Evolutionary conservation across 2,113 vertebrate genomes (phyloP), one percentile per base, ranked within the genome.

Genomic region (Rousettus leschenaultii): DNA sequence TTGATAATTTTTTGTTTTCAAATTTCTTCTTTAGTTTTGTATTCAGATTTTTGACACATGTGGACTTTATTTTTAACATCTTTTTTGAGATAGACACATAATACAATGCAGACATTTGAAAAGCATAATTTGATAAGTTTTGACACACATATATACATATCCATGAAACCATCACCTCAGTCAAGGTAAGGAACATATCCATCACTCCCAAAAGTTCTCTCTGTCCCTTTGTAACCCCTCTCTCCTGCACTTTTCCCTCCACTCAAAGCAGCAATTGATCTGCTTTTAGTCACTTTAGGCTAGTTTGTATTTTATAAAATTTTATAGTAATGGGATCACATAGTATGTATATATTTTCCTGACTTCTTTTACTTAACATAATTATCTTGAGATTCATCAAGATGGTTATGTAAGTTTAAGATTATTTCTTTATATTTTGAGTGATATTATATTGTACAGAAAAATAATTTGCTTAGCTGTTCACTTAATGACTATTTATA

Each of bases 341-440:
- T 13, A 82, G 28, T 70, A 55, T 77, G 3, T 61, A n/a, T 89
- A 68, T 73, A 48, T 59, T 96, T 94, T 86, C 48, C 33, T 92
- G 78, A 3, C 43, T 89, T 89, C 45, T 80, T 71, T 92, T 68
- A 71, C 10, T 84, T 48, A 28, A 14, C 18, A n/a, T 73, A 45
- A 80, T 91, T 87, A n/a, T 83, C 28, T 68, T 93, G 48, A 89
- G 3, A 21, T 61, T 74, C 15, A 78, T 48, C n/a, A 48, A n/a
- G 71, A 28, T 55, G 53, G 12, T 80, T 61, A 86, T 75, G 6
- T 57, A 16, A 92, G 55, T 78, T 28, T 30, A 43, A 35, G 26
- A 70, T 80, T 93, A 45, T 77, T 89, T 88, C 21, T 91, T 87
- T 71, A 35, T 80, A 30, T 80, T 89, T 89, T 59, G 33, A 96